phyloP scores from a whole-genome alignment of 2,888 invertebrate genomes.

The Seira musarum region DNA sequence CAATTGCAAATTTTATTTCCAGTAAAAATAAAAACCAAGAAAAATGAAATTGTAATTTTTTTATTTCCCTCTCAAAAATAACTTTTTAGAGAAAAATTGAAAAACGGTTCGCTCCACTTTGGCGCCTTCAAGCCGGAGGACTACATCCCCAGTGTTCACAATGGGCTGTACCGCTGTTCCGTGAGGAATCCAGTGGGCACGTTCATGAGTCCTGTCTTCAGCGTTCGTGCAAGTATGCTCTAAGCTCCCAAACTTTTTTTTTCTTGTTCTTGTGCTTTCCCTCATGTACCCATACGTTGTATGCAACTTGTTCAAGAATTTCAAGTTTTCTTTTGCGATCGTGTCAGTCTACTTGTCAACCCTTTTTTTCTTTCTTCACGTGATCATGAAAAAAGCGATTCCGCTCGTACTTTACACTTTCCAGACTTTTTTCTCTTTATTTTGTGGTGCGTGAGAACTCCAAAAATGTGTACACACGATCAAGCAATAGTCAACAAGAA shows the following conservation, averaged over 20 bases:
- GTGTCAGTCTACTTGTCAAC: too few species aligned
- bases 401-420: too few species aligned
- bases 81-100: constrained; percentile 57
- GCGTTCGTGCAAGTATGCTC: constrained; percentile 62
- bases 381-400: too few species aligned
- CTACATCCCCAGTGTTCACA: constrained; percentile 62
- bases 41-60: constrained; percentile 4
- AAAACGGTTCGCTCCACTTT: constrained; percentile 63
- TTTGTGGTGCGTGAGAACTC: too few species aligned
- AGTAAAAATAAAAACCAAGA: too few species aligned
- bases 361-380: too few species aligned
- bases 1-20: background rate
- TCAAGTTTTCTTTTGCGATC: too few species aligned
- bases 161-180: constrained; percentile 62
- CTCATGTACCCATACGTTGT: too few species aligned
- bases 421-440: too few species aligned
- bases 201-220: constrained; percentile 62
- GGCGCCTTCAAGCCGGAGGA: constrained; percentile 62
- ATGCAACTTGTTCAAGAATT: too few species aligned
- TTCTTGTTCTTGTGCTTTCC: background rate
- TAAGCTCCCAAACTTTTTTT: background rate
- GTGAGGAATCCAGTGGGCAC: constrained; percentile 65
- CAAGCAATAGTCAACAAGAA: too few species aligned
- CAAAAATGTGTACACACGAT: too few species aligned
- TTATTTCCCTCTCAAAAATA: background rate